A percentile compares a stretch with the other conserved stretches of the same genome.
These are phyloP conservation scores for Thysanoteuthis rhombus DNA, from an alignment of 2,888 invertebrate species.

Conservation along the genomic window DNA sequence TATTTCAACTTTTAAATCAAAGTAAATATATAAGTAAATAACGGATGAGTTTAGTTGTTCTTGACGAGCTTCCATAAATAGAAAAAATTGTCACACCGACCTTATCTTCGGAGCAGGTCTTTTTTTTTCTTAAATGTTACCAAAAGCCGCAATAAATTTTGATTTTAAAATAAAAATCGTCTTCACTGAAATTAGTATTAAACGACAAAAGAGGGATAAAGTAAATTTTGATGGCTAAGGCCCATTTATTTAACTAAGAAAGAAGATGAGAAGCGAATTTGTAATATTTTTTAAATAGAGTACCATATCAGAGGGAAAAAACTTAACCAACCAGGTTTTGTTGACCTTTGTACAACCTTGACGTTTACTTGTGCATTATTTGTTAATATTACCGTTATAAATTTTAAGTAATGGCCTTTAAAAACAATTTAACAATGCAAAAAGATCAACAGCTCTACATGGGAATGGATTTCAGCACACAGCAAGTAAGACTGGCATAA, in stretches of 20 bases:
- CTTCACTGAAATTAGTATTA: neutral
- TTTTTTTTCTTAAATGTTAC: neutral
- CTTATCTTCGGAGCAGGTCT: neutral
- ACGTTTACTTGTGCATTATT: neutral
- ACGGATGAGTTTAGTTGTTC: too few relatives aligned
- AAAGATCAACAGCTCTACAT: neutral
- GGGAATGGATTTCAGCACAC: conserved; percentile 23
- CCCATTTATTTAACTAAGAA: neutral
- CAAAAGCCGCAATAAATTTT: neutral
- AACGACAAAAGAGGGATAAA: neutral
- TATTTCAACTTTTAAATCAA: too few relatives aligned
- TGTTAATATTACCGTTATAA: neutral
- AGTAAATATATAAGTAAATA: too few relatives aligned
- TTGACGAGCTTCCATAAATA: too few relatives aligned
- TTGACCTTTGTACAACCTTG: neutral
- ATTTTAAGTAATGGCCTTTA: neutral
- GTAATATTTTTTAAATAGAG: neutral
- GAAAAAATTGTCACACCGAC: neutral
- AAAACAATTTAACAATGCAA: neutral
- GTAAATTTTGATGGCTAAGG: neutral
- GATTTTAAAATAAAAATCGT: neutral
- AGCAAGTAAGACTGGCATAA: neutral
- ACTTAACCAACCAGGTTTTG: neutral
- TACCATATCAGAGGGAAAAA: neutral
- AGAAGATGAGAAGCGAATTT: neutral